These are phyloP conservation scores for Caenorhabditis brenneri DNA, from an alignment of 1,140 invertebrate species.

Conservation along the genomic window DNA sequence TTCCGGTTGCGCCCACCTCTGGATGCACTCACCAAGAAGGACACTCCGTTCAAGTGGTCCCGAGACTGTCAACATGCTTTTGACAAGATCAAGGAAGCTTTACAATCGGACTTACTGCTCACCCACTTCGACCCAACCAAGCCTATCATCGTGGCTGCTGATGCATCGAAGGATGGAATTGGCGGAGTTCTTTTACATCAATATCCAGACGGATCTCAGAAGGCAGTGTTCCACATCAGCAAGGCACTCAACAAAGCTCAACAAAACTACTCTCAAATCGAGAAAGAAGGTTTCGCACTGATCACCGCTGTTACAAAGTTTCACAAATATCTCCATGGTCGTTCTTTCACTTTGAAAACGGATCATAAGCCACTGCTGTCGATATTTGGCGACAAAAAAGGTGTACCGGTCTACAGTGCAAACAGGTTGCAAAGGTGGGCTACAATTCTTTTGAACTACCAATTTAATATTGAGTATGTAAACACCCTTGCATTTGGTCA, in stretches of 20 bases:
- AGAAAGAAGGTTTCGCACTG: slow-evolving; percentile 73
- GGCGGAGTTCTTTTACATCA: slow-evolving; percentile 71
- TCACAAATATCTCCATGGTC: slow-evolving; percentile 72
- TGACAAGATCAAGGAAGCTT: slow-evolving; percentile 59
- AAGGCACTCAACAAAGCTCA: slow-evolving; percentile 69
- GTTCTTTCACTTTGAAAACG: slow-evolving; percentile 72
- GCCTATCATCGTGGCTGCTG: too few species aligned
- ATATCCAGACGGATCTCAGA: slow-evolving; percentile 62
- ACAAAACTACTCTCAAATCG: slow-evolving; percentile 72
- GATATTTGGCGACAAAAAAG: slow-evolving; percentile 66
- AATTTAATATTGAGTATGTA: too few species aligned
- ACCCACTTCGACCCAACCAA: slow-evolving; percentile 68
- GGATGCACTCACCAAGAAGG: too few species aligned
- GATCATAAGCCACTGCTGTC: slow-evolving; percentile 73
- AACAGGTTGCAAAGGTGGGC: too few species aligned
- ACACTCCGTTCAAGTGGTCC: too few species aligned
- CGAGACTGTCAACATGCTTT: too few species aligned
- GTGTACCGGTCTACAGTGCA: too few species aligned
- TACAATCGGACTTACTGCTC: slow-evolving; percentile 62
- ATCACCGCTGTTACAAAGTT: slow-evolving; percentile 72
- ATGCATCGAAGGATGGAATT: too few species aligned
- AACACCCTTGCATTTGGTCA: too few species aligned
- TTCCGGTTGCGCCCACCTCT: too few species aligned
- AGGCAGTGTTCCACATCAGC: slow-evolving; percentile 70
- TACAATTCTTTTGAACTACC: too few species aligned